Conservation (phyloP, 2,888 invertebrate species). For the Rhingia campestris region DNA sequence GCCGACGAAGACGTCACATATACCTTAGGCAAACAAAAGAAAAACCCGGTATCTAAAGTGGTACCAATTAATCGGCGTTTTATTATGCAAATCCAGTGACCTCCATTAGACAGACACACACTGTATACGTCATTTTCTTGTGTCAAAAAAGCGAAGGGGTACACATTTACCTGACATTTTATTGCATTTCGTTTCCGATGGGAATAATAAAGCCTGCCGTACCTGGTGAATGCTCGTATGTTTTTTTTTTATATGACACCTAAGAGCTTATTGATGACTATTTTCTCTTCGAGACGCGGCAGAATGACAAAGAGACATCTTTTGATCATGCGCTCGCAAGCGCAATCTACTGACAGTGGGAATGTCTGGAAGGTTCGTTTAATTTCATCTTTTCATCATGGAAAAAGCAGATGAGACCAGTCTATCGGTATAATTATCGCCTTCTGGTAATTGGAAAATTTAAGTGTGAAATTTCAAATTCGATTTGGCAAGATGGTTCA, state of each 20-base stretch:
- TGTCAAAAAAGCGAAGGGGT: constrained; percentile 10
- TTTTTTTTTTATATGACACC: constrained; percentile 55
- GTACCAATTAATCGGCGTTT: constrained; percentile 65
- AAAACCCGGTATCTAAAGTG: constrained; percentile 49
- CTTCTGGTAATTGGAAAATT: constrained; percentile 27
- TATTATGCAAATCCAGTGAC: constrained; percentile 69
- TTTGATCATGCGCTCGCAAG: not conserved
- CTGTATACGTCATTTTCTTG: constrained; percentile 46
- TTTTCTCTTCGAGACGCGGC: not conserved
- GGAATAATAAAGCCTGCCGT: constrained; percentile 41
- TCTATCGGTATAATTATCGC: constrained; percentile 18
- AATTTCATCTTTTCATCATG: not conserved
- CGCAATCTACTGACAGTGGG: not conserved
- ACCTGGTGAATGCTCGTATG: constrained; percentile 17
- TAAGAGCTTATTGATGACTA: constrained; percentile 50
- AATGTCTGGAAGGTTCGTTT: not conserved
- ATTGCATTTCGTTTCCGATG: constrained; percentile 54
- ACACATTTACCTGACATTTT: constrained; percentile 37
- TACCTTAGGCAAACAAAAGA: not conserved
- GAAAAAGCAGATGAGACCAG: not conserved
- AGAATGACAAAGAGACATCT: constrained; percentile 5
- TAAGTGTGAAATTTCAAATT: constrained; percentile 17
- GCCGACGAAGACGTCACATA: not conserved
- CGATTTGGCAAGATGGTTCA: constrained; percentile 28
- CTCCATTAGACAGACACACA: constrained; percentile 57